Conservation (phyloP, 2,888 invertebrate species). For the Blera fallax region DNA sequence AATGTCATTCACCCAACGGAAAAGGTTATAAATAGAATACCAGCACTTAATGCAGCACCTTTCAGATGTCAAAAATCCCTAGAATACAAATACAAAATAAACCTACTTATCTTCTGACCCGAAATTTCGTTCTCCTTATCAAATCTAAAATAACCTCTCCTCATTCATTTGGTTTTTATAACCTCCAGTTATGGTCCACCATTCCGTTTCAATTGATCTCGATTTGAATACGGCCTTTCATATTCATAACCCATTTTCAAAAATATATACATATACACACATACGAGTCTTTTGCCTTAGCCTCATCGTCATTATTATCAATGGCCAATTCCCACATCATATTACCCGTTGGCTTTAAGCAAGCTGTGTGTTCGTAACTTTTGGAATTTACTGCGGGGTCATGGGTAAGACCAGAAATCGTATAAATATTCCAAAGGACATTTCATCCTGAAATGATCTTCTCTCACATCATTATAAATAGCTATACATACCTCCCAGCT, state of each 20-base stretch:
- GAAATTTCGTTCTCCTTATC: neutral
- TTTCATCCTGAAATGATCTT: constrained; percentile 19
- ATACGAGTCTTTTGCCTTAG: neutral
- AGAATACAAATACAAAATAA: neutral
- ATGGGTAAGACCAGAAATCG: neutral
- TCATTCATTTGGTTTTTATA: constrained; percentile 22
- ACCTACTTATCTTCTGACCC: neutral
- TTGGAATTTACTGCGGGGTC: constrained; percentile 51
- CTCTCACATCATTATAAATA: neutral
- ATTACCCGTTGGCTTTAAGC: constrained; percentile 38
- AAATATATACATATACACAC: too few species aligned
- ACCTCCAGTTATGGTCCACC: neutral
- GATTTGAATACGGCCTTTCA: constrained; percentile 35
- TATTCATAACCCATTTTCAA: constrained; percentile 52
- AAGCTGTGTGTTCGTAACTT: too few species aligned
- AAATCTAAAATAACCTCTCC: constrained; percentile 18
- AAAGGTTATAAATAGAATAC: neutral
- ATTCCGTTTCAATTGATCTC: constrained; percentile 20
- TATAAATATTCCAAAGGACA: constrained; percentile 54
- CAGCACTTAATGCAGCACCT: neutral
- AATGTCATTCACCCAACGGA: neutral
- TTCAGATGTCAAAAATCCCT: neutral
- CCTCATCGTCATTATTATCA: constrained; percentile 22
- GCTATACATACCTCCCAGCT: neutral
- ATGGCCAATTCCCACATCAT: constrained; percentile 54